Percentiles rank a stretch among this genome's conserved stretches.
phyloP scores from a whole-genome alignment of 1,140 invertebrate species.

The Maconellicoccus hirsutus region DNA sequence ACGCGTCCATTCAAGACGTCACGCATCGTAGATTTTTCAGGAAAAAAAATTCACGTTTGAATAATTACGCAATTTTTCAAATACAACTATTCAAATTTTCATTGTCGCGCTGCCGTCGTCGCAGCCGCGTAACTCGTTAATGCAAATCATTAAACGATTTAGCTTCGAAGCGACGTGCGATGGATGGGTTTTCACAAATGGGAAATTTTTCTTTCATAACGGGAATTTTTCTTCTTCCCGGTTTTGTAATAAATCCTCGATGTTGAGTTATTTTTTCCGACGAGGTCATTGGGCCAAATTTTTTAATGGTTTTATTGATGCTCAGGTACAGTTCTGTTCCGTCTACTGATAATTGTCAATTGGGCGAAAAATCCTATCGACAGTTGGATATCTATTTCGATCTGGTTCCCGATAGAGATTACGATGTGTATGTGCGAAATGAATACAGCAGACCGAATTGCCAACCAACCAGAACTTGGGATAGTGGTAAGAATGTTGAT shows the following conservation, averaged over 20 bases:
- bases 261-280: no score
- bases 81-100: not conserved
- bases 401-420: slow-evolving; percentile 57
- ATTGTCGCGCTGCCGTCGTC: not conserved
- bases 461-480: slow-evolving; percentile 29
- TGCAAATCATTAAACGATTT: not conserved
- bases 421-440: slow-evolving; percentile 62
- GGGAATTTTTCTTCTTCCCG: not conserved
- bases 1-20: not conserved
- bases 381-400: slow-evolving; percentile 59
- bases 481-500: slow-evolving; percentile 31
- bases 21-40: not conserved
- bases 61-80: not conserved
- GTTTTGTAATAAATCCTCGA: no score
- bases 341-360: slow-evolving; percentile 56
- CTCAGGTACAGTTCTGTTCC: slow-evolving; percentile 36
- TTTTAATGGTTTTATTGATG: not conserved
- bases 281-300: not conserved
- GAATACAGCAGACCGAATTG: slow-evolving; percentile 32
- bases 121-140: not conserved
- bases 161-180: not conserved
- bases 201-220: not conserved
- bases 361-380: slow-evolving; percentile 52
- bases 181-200: not conserved
- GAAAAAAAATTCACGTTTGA: not conserved